These are phyloP conservation scores for Rhombomys opimus DNA, from an alignment of 2,113 vertebrate genomes.

Conservation along the genomic window DNA sequence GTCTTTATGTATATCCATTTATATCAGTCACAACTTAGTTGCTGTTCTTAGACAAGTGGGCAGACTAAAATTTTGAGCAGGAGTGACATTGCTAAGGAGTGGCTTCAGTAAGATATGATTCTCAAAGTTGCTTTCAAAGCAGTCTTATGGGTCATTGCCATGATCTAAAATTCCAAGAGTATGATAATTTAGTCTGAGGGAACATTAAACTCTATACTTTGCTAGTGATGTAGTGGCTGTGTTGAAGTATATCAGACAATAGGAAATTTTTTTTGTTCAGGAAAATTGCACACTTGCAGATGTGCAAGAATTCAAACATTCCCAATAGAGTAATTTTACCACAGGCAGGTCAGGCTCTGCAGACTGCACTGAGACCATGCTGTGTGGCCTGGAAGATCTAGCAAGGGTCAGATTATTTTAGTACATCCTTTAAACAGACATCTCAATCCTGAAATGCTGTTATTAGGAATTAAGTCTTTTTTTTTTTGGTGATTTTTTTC, in stretches of 20 bases:
- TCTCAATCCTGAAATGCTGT: not conserved
- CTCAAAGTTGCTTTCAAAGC: not conserved
- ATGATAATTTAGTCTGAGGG: slow-evolving; percentile 78
- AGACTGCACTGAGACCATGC: not conserved
- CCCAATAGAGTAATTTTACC: not conserved
- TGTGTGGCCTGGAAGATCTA: not conserved
- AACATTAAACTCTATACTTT: not conserved
- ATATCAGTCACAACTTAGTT: not conserved
- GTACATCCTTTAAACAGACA: not conserved
- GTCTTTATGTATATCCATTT: not conserved
- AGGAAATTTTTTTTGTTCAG: not conserved
- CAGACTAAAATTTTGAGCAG: slow-evolving; percentile 46
- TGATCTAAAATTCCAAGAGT: slow-evolving; percentile 49
- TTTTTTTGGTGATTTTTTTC: not conserved
- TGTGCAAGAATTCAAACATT: not conserved
- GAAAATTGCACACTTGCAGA: not conserved
- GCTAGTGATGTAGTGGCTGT: not conserved
- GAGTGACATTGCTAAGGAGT: not conserved
- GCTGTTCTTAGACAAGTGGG: not conserved
- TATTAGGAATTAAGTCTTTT: not conserved
- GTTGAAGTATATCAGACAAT: not conserved
- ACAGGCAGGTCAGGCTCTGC: not conserved
- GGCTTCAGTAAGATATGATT: not conserved
- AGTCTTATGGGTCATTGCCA: not conserved
- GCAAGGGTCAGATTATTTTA: not conserved